phyloP scores from a whole-genome alignment of 1,140 invertebrate species.

The Leptonema lineaticorne region DNA sequence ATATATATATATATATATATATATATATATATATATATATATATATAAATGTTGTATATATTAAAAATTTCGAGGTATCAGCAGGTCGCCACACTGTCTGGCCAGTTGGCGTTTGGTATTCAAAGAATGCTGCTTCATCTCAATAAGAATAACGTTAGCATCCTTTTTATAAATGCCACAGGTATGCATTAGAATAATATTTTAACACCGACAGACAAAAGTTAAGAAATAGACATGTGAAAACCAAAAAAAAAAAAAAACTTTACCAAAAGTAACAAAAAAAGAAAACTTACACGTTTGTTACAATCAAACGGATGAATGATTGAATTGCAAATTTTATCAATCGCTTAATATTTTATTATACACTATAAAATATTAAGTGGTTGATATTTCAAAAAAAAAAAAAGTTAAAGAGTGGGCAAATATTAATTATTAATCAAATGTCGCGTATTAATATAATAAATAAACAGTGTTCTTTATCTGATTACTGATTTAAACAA shows the following conservation, averaged over 20 bases:
- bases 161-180: conserved; percentile 41
- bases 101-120: conserved; percentile 29
- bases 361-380: no score
- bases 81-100: conserved; percentile 41
- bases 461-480: no score
- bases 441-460: no score
- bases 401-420: no score
- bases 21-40: not conserved
- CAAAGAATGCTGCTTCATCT: conserved; percentile 35
- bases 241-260: not conserved
- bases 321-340: not conserved
- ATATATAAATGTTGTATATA: not conserved
- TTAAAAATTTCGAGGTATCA: conserved; percentile 9
- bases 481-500: no score
- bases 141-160: conserved; percentile 35
- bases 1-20: not conserved
- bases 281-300: not conserved
- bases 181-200: conserved; percentile 19
- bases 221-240: conserved; percentile 5
- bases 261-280: not conserved
- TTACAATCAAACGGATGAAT: no score
- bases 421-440: no score
- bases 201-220: conserved; percentile 11
- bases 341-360: no score
- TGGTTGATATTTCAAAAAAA: not conserved